Conservation (phyloP, 2,797 vertebrate species). For the Dryobates pubescens region DNA sequence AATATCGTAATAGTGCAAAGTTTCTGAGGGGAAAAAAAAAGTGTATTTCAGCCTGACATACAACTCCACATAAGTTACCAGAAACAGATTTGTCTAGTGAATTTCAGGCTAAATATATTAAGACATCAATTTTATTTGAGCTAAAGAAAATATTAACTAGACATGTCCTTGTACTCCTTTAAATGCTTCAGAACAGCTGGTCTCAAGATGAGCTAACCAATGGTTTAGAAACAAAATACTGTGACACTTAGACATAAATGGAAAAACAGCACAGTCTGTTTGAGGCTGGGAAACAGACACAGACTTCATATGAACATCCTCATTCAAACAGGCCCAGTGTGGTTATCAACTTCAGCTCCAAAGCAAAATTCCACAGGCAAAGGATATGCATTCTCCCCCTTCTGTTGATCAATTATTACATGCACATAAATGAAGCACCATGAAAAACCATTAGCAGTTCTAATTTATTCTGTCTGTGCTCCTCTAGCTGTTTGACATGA, state of each 20-base stretch:
- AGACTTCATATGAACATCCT: not conserved
- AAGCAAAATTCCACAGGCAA: not conserved
- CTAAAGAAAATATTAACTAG: not conserved
- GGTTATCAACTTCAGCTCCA: not conserved
- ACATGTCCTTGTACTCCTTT: not conserved
- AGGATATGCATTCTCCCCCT: not conserved
- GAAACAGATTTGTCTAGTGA: not conserved
- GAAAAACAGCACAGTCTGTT: conserved; percentile 31
- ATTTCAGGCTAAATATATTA: not conserved
- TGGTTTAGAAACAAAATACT: conserved; percentile 51
- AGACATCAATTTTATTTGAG: not conserved
- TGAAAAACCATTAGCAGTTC: not conserved
- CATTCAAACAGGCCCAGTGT: not conserved
- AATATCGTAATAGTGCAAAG: not conserved
- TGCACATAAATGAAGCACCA: not conserved
- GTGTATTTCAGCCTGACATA: not conserved
- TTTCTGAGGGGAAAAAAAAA: not conserved
- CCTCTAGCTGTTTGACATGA: not conserved
- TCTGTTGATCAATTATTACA: not conserved
- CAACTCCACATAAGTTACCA: not conserved
- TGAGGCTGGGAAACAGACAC: not conserved
- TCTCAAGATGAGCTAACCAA: conserved; percentile 41
- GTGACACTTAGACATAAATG: conserved; percentile 11
- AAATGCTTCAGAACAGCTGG: conserved; percentile 35
- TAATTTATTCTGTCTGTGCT: conserved; percentile 9